Evolutionary conservation across 2,888 invertebrate species (phyloP).

Genomic region (Baronia brevicornis): DNA sequence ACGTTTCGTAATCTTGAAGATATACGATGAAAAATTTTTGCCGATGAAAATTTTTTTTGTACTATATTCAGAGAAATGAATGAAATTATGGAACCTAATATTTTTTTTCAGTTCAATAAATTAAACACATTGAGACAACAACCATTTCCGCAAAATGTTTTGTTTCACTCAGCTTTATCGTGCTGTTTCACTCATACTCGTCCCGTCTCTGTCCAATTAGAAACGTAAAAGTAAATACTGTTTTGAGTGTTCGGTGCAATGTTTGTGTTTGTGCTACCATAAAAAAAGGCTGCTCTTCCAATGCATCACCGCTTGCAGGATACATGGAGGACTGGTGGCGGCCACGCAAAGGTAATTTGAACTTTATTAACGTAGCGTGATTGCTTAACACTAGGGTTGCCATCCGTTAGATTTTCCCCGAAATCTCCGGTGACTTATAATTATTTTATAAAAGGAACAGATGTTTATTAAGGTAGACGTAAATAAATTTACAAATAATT

Average conservation of each 20-base stretch:
- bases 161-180: slow-evolving; percentile 30
- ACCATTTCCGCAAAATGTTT: slow-evolving; percentile 23
- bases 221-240: slow-evolving; percentile 66
- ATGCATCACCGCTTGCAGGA: slow-evolving; percentile 95
- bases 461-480: no score
- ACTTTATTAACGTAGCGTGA: slow-evolving; percentile 58
- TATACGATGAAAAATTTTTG: no score
- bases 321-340: slow-evolving; percentile 99
- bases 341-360: slow-evolving; percentile 93
- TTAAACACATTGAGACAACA: slow-evolving; percentile 28
- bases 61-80: no score
- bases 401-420: no score
- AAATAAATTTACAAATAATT: no score
- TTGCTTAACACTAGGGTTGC: slow-evolving; percentile 37
- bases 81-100: neutral
- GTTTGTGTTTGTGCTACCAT: slow-evolving; percentile 77
- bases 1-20: no score
- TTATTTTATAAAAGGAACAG: no score
- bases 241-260: slow-evolving; percentile 67
- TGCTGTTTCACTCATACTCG: slow-evolving; percentile 25
- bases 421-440: no score
- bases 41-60: no score
- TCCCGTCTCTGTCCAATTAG: slow-evolving; percentile 10
- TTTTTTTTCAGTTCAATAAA: neutral
- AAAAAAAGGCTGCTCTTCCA: slow-evolving; percentile 79